phyloP scores from a whole-genome alignment of 2,797 vertebrate genomes.

The Lithobates sylvaticus region DNA sequence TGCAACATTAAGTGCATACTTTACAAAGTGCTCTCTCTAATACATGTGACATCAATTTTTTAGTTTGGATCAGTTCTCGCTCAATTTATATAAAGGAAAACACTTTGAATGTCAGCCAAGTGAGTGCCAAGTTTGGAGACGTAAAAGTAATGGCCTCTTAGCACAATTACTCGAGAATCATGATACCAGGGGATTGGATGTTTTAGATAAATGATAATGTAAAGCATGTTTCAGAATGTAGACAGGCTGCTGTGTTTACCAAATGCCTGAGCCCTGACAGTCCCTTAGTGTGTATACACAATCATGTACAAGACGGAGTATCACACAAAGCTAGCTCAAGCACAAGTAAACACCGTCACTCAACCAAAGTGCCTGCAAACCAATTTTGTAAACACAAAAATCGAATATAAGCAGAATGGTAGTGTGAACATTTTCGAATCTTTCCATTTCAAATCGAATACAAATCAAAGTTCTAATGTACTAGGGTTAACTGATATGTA shows the following conservation, averaged over 20 bases:
- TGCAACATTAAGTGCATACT: constrained; percentile 29
- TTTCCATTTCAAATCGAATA: background rate
- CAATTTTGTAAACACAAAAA: constrained; percentile 46
- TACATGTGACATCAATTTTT: constrained; percentile 57
- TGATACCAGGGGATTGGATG: constrained; percentile 50
- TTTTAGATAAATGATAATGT: constrained; percentile 66
- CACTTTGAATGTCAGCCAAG: constrained; percentile 66
- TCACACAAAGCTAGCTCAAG: constrained; percentile 58
- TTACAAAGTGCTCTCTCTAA: constrained; percentile 28
- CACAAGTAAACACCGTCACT: constrained; percentile 64
- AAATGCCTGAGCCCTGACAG: constrained; percentile 58
- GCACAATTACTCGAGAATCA: constrained; percentile 69
- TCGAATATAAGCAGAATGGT: background rate
- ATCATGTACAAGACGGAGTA: constrained; percentile 66
- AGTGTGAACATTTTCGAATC: background rate
- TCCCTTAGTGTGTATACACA: constrained; percentile 65
- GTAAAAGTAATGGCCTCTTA: constrained; percentile 68
- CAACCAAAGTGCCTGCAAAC: constrained; percentile 62
- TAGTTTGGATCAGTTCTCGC: constrained; percentile 34
- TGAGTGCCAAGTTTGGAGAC: constrained; percentile 69
- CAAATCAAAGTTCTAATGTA: background rate
- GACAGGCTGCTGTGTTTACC: constrained; percentile 63
- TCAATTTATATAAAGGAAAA: constrained; percentile 45
- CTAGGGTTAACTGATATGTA: background rate
- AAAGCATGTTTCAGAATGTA: constrained; percentile 68